These are phyloP conservation scores for Polydrusus pterygomalis DNA, from an alignment of 2,888 invertebrate genomes.

Conservation along the genomic window DNA sequence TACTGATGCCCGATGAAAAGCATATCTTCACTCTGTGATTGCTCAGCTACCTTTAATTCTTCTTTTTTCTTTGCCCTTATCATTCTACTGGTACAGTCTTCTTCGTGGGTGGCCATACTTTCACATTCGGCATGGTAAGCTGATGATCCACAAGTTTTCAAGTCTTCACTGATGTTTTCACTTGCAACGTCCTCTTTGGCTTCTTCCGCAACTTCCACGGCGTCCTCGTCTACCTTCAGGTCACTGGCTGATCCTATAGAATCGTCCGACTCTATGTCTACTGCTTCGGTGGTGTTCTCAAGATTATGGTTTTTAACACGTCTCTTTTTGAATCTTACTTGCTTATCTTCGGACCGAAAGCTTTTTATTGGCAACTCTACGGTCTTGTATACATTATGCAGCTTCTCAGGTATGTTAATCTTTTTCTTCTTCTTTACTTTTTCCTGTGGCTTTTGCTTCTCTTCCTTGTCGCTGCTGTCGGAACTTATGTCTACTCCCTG, in stretches of 20 bases:
- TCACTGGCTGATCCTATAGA: constrained; percentile 85
- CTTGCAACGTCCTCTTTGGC: constrained; percentile 70
- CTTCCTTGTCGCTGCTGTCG: constrained; percentile 74
- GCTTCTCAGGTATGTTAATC: constrained; percentile 74
- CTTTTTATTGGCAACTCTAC: constrained; percentile 72
- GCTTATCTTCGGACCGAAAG: constrained; percentile 71
- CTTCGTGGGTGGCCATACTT: constrained; percentile 79
- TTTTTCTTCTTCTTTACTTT: constrained; percentile 68
- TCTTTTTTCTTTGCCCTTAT: constrained; percentile 73
- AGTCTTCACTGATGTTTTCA: constrained; percentile 78
- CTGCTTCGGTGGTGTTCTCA: constrained; percentile 62
- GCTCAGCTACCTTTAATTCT: constrained; percentile 66
- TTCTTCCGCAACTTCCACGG: constrained; percentile 71
- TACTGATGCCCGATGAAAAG: constrained; percentile 84
- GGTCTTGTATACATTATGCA: constrained; percentile 74
- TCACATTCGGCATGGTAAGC: constrained; percentile 84
- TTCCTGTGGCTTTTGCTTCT: constrained; percentile 71
- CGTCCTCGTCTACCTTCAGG: constrained; percentile 76
- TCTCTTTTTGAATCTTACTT: constrained; percentile 65
- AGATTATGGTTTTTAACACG: constrained; percentile 48
- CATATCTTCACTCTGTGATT: constrained; percentile 72
- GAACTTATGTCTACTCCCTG: constrained; percentile 76
- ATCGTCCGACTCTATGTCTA: constrained; percentile 76
- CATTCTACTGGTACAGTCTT: constrained; percentile 74
- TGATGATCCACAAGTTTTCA: constrained; percentile 80